Conservation (phyloP, 2,113 vertebrate species). For the Sminthopsis crassicaudata region DNA sequence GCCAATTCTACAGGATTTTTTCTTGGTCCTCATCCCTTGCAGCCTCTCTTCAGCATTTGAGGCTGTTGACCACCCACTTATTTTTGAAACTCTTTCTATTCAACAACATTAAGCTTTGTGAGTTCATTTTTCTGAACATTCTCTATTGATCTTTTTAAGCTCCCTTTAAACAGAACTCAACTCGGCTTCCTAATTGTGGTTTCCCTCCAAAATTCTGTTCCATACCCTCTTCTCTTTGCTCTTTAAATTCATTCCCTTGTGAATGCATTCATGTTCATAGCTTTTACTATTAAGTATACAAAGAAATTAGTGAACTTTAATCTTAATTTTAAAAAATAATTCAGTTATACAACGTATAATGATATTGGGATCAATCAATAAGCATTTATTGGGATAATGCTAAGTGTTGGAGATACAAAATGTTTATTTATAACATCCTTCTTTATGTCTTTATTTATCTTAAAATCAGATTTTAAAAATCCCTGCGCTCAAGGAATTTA, state of each 20-base stretch:
- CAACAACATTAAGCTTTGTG: not conserved
- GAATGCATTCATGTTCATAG: not conserved
- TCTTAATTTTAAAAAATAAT: not conserved
- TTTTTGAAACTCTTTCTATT: conserved; percentile 33
- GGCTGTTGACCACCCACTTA: conserved; percentile 35
- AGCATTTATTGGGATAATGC: not conserved
- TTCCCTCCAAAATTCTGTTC: not conserved
- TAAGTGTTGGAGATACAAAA: not conserved
- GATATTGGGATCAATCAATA: not conserved
- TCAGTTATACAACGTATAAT: not conserved
- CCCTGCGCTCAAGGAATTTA: not conserved
- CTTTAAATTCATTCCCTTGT: conserved; percentile 19
- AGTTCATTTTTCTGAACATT: conserved; percentile 2
- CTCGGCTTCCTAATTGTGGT: not conserved
- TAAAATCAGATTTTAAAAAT: not conserved
- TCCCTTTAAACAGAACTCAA: conserved; percentile 8
- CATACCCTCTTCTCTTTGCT: conserved; percentile 38
- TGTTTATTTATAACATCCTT: too few species aligned
- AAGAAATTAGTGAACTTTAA: not conserved
- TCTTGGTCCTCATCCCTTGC: conserved; percentile 4
- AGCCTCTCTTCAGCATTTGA: conserved; percentile 28
- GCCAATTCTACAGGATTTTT: not conserved
- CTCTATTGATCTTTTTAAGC: not conserved
- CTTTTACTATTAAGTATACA: not conserved
- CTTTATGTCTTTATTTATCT: too few species aligned